Conservation (phyloP, 2,888 invertebrate genomes). For the Platypus cylindrus region DNA sequence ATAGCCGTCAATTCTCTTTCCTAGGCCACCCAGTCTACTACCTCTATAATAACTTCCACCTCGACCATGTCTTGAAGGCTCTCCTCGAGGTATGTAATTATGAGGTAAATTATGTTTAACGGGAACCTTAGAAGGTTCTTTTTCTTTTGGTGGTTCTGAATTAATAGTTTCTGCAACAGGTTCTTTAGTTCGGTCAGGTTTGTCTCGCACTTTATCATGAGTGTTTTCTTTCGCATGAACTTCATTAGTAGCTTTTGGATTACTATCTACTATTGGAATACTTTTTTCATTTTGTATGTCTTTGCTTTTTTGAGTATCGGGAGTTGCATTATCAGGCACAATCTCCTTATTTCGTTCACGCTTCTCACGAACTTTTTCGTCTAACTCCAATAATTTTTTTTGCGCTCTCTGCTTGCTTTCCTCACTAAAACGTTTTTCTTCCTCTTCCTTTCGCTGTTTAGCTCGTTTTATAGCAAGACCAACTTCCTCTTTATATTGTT, state of each 20-base stretch:
- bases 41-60: conserved; percentile 38
- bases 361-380: conserved; percentile 51
- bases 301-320: conserved; percentile 42
- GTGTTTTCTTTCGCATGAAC: conserved; percentile 8
- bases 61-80: conserved; percentile 77
- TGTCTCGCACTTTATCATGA: conserved; percentile 22
- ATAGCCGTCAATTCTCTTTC: conserved; percentile 58
- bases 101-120: no score
- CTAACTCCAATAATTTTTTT: conserved; percentile 53
- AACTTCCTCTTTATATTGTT: conserved; percentile 43
- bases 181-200: conserved; percentile 21
- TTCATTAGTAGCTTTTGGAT: conserved; percentile 24
- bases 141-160: no score
- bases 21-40: conserved; percentile 35
- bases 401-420: conserved; percentile 41
- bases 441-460: conserved; percentile 75
- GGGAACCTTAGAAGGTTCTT: conserved; percentile 21
- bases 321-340: conserved; percentile 34
- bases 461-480: conserved; percentile 72
- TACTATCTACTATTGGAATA: no score
- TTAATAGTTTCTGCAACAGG: no score
- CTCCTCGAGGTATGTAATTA: conserved; percentile 78
- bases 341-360: conserved; percentile 40
- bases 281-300: no score
- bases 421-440: conserved; percentile 65